A percentile compares a stretch with the other conserved stretches of the same genome.
phyloP scores from a whole-genome alignment of 2,888 invertebrate genomes.

The Schrankia costaestrigalis region DNA sequence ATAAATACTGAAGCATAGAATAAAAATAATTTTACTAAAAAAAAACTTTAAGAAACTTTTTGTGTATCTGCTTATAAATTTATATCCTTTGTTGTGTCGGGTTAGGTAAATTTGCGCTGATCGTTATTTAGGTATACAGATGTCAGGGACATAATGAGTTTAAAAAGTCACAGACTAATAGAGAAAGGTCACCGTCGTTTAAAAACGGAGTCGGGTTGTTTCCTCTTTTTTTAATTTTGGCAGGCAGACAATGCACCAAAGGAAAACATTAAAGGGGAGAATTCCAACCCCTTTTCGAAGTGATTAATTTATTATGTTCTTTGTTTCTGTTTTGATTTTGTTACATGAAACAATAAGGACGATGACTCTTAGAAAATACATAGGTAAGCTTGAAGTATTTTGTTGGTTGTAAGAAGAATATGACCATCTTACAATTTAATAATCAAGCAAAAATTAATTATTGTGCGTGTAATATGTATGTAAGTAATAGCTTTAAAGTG shows the following conservation, averaged over 20 bases:
- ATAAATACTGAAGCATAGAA: no score
- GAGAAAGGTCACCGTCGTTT: slow-evolving; percentile 61
- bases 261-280: slow-evolving; percentile 75
- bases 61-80: no score
- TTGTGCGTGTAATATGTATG: neutral
- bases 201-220: slow-evolving; percentile 59
- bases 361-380: slow-evolving; percentile 2
- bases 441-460: no score
- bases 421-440: no score
- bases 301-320: slow-evolving; percentile 79
- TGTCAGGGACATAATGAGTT: slow-evolving; percentile 19
- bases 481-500: no score
- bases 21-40: no score
- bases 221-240: slow-evolving; percentile 74
- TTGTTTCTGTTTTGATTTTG: slow-evolving; percentile 75
- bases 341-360: slow-evolving; percentile 41
- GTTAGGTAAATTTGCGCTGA: no score
- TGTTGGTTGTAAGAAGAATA: no score
- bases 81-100: no score
- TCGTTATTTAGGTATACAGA: slow-evolving; percentile 3
- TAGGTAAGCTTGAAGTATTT: no score
- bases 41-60: no score
- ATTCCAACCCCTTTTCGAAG: slow-evolving; percentile 65
- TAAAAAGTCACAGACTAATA: slow-evolving; percentile 27
- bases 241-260: slow-evolving; percentile 75